Base-by-base conservation (phyloP, 2,888 invertebrate genomes). In the Sinhomidia bicolor region DNA sequence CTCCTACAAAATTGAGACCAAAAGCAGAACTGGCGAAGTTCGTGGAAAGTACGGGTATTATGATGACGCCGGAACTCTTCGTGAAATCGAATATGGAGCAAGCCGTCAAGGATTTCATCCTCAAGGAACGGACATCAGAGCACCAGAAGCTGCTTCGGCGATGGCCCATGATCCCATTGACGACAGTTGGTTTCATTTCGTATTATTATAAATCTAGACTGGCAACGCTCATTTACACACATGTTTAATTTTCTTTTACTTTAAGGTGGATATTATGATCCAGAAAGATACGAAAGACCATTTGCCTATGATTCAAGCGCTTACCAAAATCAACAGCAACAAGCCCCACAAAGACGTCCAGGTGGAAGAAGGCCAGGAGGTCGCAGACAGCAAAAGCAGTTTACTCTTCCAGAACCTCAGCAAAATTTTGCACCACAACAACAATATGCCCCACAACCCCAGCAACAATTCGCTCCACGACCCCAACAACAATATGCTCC, bases 31-130 rank as follows among this genome's bases (percentile, higher is more conserved):
- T 68, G 97, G 97, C 0, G 97, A 97, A 93, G 97, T 97, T 0
- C 96, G 96, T 79, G 98, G 98, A 88, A 98, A 97, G 93, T 98
- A 97, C 93, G 98, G 98, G n/a, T 98, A 97, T 93, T 95, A 97
- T 0, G 97, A 97, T 92, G 97, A 96, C 92, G 94, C 94, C 10
- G 98, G 98, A 0, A 95, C 95, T 95, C 95, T 96, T 0, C 95
- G 97, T 84, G 97, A 97, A 94, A 95, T 97, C 26, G 97, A 97
- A 90, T 98, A 98, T 93, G 97, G 97, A 1, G 97, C 97, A 0
- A 96, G 96, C 85, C 95, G 95, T 92, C 94, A 96, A 83, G 97
- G 97, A 60, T 97, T 97, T 93, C 96, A 97, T 93, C 97, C 97
- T 0, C 95, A 96, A 93, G 97, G 97, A 0, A 97, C 97, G 93